These are phyloP conservation scores for Styela plicata DNA, from an alignment of 23 tunicate species.

Conservation along the genomic window DNA sequence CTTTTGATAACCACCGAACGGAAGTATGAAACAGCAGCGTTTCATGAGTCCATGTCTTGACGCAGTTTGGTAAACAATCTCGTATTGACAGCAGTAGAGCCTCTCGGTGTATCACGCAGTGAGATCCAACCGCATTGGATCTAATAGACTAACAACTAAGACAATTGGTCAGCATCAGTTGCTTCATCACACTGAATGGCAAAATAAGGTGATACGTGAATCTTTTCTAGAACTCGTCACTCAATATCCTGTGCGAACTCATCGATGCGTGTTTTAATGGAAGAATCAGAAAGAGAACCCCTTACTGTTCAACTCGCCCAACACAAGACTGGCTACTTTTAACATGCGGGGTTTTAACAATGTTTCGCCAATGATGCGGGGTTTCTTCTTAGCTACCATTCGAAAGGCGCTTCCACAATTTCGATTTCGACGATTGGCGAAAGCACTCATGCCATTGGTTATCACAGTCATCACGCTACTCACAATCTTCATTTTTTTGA, in stretches of 20 bases:
- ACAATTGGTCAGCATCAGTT: conserved; percentile 31
- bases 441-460: not conserved
- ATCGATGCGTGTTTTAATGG: conserved; percentile 42
- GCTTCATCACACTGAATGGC: conserved; percentile 41
- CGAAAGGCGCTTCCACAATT: conserved; percentile 53
- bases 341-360: conserved; percentile 43
- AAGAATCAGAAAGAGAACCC: conserved; percentile 30
- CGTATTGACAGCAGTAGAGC: conserved; percentile 20
- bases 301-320: conserved; percentile 32
- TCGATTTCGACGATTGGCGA: conserved; percentile 37
- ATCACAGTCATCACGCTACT: too few species aligned
- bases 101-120: conserved; percentile 41
- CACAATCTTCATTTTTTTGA: conserved; percentile 41
- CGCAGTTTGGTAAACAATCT: conserved; percentile 23
- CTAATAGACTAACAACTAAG: not conserved
- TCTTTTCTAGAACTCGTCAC: conserved; percentile 17
- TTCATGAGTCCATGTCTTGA: conserved; percentile 38
- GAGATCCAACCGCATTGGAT: conserved; percentile 32
- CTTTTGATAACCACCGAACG: conserved; percentile 37
- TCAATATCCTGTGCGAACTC: conserved; percentile 45
- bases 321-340: conserved; percentile 35
- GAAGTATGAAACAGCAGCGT: conserved; percentile 52
- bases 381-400: conserved; percentile 20
- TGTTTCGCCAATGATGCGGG: conserved; percentile 52
- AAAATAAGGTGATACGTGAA: conserved; percentile 25